These are phyloP conservation scores for Leptodactylus fuscus DNA, from an alignment of 2,113 vertebrate species.

Conservation along the genomic window DNA sequence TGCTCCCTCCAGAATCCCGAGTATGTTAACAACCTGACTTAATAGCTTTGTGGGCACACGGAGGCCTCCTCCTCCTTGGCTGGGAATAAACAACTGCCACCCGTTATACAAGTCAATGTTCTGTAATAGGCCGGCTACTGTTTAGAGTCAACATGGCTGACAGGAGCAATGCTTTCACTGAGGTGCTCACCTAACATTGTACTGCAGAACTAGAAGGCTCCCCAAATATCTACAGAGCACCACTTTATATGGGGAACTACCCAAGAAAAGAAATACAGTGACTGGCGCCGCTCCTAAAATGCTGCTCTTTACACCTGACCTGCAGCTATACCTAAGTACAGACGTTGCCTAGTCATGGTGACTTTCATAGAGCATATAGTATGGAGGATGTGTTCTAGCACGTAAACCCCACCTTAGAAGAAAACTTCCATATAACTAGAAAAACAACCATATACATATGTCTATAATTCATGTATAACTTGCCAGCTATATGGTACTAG, in stretches of 20 bases:
- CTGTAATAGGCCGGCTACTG: slow-evolving; percentile 6
- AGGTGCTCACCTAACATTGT: background rate
- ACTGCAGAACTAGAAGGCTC: background rate
- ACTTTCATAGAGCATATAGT: background rate
- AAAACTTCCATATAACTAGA: no score
- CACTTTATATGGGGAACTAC: background rate
- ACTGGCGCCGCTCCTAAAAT: background rate
- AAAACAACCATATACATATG: no score
- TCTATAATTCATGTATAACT: no score
- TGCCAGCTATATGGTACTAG: no score
- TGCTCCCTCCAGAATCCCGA: background rate
- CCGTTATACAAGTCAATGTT: background rate
- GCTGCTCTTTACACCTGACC: background rate
- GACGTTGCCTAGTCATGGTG: slow-evolving; percentile 13
- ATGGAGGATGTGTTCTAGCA: slow-evolving; percentile 19
- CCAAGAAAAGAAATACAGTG: background rate
- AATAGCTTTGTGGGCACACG: slow-evolving; percentile 34
- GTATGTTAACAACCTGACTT: slow-evolving; percentile 42
- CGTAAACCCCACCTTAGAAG: background rate
- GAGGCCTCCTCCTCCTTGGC: background rate
- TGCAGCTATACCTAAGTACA: background rate
- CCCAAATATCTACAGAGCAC: background rate
- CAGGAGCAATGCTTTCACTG: background rate
- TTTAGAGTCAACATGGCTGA: background rate
- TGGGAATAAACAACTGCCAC: slow-evolving; percentile 6